Conservation (phyloP, 2,113 vertebrate species). For the Ptychochromis oligacanthus region DNA sequence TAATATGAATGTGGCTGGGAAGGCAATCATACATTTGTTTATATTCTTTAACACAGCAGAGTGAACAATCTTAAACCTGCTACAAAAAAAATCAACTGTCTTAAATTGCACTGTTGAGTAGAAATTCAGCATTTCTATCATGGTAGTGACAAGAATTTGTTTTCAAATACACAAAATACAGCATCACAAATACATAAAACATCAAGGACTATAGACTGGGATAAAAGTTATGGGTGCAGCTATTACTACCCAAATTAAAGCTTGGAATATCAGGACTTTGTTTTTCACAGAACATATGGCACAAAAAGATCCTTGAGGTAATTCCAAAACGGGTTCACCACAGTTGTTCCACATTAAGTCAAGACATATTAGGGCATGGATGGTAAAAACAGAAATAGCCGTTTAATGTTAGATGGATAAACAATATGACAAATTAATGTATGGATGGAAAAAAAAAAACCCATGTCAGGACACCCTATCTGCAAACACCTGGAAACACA, state of each 20-base stretch:
- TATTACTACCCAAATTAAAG: too few species aligned
- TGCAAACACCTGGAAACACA: not conserved
- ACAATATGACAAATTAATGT: not conserved
- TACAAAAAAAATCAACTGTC: constrained; percentile 4
- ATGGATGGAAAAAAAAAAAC: not conserved
- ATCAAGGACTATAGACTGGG: not conserved
- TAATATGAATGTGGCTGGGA: constrained; percentile 34
- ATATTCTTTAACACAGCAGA: constrained; percentile 1
- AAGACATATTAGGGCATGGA: not conserved
- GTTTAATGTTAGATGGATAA: not conserved
- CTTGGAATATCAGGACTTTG: not conserved
- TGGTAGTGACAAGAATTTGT: not conserved
- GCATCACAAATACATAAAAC: not conserved
- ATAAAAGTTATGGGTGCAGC: not conserved
- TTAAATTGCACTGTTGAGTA: constrained; percentile 3
- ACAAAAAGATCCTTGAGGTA: not conserved
- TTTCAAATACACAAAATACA: not conserved
- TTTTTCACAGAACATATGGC: not conserved
- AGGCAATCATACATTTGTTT: constrained; percentile 15
- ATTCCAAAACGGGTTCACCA: not conserved
- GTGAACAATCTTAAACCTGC: constrained; percentile 1
- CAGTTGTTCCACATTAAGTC: constrained; percentile 1
- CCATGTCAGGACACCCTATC: not conserved
- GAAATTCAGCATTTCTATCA: not conserved
- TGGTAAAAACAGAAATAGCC: not conserved